Base-by-base conservation (phyloP, 2,888 invertebrate species). In the Drosophila siamana region DNA sequence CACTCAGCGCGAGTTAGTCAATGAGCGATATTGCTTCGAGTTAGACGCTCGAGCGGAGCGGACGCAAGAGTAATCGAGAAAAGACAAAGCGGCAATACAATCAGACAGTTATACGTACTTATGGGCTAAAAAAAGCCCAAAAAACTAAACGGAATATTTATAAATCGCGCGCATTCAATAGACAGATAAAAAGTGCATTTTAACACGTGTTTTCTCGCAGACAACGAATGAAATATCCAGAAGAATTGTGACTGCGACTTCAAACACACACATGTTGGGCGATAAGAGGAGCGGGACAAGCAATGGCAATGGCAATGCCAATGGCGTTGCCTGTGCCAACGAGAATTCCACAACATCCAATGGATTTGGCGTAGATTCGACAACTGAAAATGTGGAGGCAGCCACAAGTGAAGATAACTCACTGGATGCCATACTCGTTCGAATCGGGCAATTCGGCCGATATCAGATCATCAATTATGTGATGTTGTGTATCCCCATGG, bases 391-490 rank as follows among this genome's bases (percentile, higher is more conserved):
- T 43, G 48, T n/a, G 13, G 57, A 56, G 52, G 57, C 67, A 22
- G 9, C 63, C n/a, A 52, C 40, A n/a, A 69, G 59, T 13, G 87
- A 87, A 38, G 86, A 83, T 55, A 80, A 78, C 48, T 74, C 81
- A 0, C 74, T 91, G 63, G 91, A 90, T 60, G 80, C 74, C 7
- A 90, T 90, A 62, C 67, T 90, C 6, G 78, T 90, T 46, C 80
- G 88, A 24, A 90, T 95, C 68, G 95, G 95, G 0, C 94, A 94
- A 89, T 94, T 95, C 73, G 95, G 95, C 9, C 92, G 93, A 61
- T 96, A 94, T 90, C 96, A 96, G 91, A 91, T 94, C 16, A 89
- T 93, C 46, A 94, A 94, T 78, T 94, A 95, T 74, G 80, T 93
- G 33, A 90, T 95, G 51, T 93, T 95, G 9, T 93, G 94, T 64